Percentiles rank a stretch among this genome's conserved stretches.
These are phyloP conservation scores for Gymnodraco acuticeps DNA, from an alignment of 2,797 vertebrate genomes.

Conservation along the genomic window DNA sequence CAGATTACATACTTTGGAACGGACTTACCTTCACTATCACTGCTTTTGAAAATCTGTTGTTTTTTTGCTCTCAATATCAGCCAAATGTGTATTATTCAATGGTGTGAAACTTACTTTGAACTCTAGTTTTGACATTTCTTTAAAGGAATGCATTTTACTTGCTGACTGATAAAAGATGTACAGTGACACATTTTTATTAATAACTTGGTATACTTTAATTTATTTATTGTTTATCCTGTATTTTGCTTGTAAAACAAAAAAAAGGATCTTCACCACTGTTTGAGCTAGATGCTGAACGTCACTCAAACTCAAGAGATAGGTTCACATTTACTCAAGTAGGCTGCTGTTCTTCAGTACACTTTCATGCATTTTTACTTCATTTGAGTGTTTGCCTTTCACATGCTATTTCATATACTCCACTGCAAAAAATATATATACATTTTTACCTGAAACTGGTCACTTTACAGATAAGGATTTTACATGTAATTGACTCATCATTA, in stretches of 20 bases:
- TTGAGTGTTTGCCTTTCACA: no score
- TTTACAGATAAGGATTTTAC: background rate
- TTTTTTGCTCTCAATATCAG: background rate
- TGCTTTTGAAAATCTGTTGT: background rate
- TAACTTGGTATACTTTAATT: no score
- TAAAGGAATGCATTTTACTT: background rate
- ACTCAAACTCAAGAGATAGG: no score
- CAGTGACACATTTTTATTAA: no score
- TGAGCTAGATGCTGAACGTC: no score
- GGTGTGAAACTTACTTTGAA: background rate
- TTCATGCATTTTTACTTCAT: background rate
- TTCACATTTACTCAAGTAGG: background rate
- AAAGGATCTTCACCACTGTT: background rate
- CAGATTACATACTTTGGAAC: background rate
- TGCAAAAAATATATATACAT: no score
- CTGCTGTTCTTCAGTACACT: background rate
- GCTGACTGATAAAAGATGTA: background rate
- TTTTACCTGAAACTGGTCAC: background rate
- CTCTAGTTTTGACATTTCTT: background rate
- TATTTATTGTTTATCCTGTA: background rate
- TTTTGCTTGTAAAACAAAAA: background rate
- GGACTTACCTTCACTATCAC: background rate
- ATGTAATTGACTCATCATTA: background rate
- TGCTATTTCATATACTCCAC: no score
- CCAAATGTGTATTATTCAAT: background rate